Conservation (phyloP, 2,797 vertebrate genomes). For the Catostomus latipinnis region DNA sequence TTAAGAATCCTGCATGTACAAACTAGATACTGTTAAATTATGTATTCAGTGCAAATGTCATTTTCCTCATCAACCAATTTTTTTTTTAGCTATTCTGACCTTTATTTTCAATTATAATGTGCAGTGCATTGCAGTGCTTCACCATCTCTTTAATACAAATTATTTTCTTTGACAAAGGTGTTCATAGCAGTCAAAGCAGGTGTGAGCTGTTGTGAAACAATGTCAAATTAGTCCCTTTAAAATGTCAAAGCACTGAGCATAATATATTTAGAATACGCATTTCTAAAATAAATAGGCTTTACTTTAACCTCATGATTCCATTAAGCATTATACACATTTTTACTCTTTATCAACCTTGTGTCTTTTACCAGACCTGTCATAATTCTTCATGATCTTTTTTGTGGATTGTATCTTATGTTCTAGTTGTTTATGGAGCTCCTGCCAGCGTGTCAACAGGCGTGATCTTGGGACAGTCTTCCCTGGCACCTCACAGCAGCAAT, state of each 20-base stretch:
- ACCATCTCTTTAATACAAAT: too few relatives aligned
- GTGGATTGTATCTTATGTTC: conserved; percentile 81
- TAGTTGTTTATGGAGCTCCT: conserved; percentile 73
- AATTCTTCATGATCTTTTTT: conserved; percentile 73
- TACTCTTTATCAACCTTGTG: background rate
- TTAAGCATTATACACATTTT: background rate
- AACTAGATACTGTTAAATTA: too few relatives aligned
- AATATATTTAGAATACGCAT: background rate
- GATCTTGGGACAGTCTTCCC: conserved; percentile 71
- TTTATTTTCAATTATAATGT: background rate
- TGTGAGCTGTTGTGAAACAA: background rate
- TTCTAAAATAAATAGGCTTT: background rate
- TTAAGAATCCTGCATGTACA: too few relatives aligned
- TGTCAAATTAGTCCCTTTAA: background rate
- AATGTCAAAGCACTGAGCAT: background rate
- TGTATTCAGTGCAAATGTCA: too few relatives aligned
- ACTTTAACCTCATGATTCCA: background rate
- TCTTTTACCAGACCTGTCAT: conserved; percentile 75
- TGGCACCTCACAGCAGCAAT: conserved; percentile 58
- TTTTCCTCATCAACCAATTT: background rate
- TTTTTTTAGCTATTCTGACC: background rate
- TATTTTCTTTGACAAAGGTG: too few relatives aligned
- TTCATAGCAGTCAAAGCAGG: background rate
- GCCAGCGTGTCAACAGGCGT: conserved; percentile 85
- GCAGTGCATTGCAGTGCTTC: background rate